A percentile compares a stretch with the other conserved stretches of the same genome.
phyloP scores from a whole-genome alignment of 1,140 invertebrate species.

The Scaptodrosophila lebanonensis region DNA sequence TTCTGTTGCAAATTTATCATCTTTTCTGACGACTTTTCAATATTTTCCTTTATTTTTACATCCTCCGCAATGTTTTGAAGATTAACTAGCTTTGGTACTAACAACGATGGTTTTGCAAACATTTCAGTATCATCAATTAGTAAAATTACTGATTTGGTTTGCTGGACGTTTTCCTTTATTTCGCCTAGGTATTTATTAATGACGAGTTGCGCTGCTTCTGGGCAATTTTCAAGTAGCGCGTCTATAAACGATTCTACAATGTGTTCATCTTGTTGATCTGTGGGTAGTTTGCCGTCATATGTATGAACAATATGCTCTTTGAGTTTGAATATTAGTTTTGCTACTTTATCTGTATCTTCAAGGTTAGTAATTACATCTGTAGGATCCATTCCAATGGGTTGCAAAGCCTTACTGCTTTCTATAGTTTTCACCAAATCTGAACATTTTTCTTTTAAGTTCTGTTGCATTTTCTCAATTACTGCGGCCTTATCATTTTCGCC shows the following conservation, averaged over 20 bases:
- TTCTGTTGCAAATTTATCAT: slow-evolving; percentile 59
- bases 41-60: slow-evolving; percentile 20
- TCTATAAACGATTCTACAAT: slow-evolving; percentile 50
- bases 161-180: slow-evolving; percentile 48
- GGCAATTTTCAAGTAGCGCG: slow-evolving; percentile 28
- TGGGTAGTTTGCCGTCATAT: slow-evolving; percentile 41
- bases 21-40: slow-evolving; percentile 53
- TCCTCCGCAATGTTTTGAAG: slow-evolving; percentile 44
- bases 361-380: slow-evolving; percentile 40
- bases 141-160: slow-evolving; percentile 42
- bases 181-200: slow-evolving; percentile 34
- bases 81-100: slow-evolving; percentile 48
- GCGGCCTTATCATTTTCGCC: not conserved
- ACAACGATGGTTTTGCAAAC: slow-evolving; percentile 40
- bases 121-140: slow-evolving; percentile 43
- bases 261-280: slow-evolving; percentile 18
- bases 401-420: not conserved
- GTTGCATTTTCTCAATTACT: not conserved
- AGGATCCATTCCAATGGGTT: slow-evolving; percentile 12
- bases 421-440: slow-evolving; percentile 1
- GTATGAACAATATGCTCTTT: slow-evolving; percentile 69
- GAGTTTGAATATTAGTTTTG: slow-evolving; percentile 58
- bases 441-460: not conserved
- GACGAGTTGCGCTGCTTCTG: slow-evolving; percentile 32
- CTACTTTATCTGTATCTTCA: slow-evolving; percentile 20